Evolutionary conservation across 2,888 invertebrate species (phyloP).

Genomic region (Rhagonycha fulva): DNA sequence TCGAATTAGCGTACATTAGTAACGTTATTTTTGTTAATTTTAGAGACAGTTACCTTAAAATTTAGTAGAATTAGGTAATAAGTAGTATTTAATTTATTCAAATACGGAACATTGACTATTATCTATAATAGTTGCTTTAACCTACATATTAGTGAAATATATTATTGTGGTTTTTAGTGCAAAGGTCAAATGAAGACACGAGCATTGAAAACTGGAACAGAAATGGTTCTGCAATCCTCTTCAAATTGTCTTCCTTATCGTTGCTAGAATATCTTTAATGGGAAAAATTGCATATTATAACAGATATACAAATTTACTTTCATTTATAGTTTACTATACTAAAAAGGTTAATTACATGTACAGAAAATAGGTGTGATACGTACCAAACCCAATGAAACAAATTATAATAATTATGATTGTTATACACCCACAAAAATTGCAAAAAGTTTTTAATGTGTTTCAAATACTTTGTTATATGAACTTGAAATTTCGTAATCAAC

Average conservation of each 20-base stretch:
- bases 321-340: background rate
- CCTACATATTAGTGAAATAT: constrained; percentile 1
- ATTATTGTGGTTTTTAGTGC: background rate
- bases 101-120: background rate
- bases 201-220: background rate
- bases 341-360: background rate
- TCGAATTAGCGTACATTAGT: background rate
- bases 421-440: background rate
- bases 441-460: background rate
- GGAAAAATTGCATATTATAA: background rate
- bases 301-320: background rate
- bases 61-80: background rate
- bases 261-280: background rate
- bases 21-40: background rate
- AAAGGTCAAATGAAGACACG: background rate
- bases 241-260: background rate
- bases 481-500: background rate
- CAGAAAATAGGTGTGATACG: background rate
- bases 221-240: background rate
- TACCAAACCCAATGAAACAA: background rate
- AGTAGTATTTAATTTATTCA: background rate
- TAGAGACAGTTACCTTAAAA: background rate
- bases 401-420: background rate
- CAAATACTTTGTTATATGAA: background rate
- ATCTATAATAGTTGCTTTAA: background rate